Evolutionary conservation across 2,113 vertebrate species (phyloP), one percentile per base, ranked within the genome.

Genomic region (Trichechus manatus): DNA sequence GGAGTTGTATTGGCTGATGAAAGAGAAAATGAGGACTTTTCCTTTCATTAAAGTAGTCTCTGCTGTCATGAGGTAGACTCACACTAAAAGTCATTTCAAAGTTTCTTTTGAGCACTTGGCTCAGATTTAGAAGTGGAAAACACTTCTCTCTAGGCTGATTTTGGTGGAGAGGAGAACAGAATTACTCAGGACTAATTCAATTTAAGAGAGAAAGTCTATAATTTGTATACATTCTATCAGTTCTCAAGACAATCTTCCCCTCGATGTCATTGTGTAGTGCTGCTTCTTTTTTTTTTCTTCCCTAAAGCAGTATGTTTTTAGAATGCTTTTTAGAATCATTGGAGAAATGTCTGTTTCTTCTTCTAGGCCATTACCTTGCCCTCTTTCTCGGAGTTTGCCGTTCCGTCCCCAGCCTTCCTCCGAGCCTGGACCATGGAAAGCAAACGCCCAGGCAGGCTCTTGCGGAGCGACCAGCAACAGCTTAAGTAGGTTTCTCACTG

Each of bases 401-500:
- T 99, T 78, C 99, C 98, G 0, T 98, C 98, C 47, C 97, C 98
- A 15, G 98, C 98, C 0, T 99, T 99, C 94, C 98, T 99, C 92
- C 99, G 99, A 82, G 98, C 99, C 39, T 99, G 99, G 99, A 98
- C 99, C 7, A 75, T 99, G 96, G 99, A 99, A 70, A 98, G 96
- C 15, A 97, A 70, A 74, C 98, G 95, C 22, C 98, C 97, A 0
- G 61, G 97, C 63, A 99, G 98, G 91, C 98, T 99, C 36, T 97
- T 99, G 27, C 98, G 99, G 93, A 98, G 98, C 94, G 97, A 98
- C 87, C 98, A 98, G 89, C 98, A 95, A 82, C 98, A 96, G 1
- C 99, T 99, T 97, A 98, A 97, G 99, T 99, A 97, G n/a, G 97
- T 78, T 47, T 75, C 50, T 36, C 29, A 27, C 0, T 20, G 29